Conservation (phyloP, 2,797 vertebrate genomes). For the Coilia nasus region DNA sequence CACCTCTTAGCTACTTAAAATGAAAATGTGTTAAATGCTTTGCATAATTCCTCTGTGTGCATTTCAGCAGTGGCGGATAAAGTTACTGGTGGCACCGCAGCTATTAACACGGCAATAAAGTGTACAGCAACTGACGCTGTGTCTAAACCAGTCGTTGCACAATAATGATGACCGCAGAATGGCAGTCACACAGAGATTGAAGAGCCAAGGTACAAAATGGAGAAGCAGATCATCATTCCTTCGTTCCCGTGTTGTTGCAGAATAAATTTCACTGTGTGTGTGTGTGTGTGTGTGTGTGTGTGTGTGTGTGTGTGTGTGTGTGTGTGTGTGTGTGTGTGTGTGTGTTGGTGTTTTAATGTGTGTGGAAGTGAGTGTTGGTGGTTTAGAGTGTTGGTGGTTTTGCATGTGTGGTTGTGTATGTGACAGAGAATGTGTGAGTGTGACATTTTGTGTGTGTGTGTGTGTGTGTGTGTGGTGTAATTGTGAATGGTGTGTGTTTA, state of each 20-base stretch:
- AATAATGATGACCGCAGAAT: constrained; percentile 59
- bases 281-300: neutral
- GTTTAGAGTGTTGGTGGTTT: neutral
- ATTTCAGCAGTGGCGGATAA: constrained; percentile 63
- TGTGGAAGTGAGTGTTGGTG: no score
- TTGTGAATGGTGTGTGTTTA: neutral
- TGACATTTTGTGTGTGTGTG: neutral
- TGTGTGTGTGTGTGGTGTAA: neutral
- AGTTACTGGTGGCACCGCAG: constrained; percentile 57
- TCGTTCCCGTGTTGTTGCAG: neutral
- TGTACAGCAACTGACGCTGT: constrained; percentile 70
- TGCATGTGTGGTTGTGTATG: neutral
- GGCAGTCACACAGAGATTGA: neutral
- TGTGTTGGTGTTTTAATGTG: neutral
- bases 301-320: neutral
- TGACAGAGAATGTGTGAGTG: neutral
- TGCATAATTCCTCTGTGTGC: constrained; percentile 62
- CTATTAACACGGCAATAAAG: constrained; percentile 75
- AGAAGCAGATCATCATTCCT: neutral
- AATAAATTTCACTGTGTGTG: neutral
- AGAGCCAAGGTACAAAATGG: neutral
- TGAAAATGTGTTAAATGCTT: constrained; percentile 67
- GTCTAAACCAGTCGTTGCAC: constrained; percentile 77
- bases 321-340: neutral
- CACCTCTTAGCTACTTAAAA: constrained; percentile 56